A percentile compares a stretch with the other conserved stretches of the same genome.
Evolutionary conservation across 1,140 invertebrate species (phyloP).

Genomic region (Hycleus cichorii): DNA sequence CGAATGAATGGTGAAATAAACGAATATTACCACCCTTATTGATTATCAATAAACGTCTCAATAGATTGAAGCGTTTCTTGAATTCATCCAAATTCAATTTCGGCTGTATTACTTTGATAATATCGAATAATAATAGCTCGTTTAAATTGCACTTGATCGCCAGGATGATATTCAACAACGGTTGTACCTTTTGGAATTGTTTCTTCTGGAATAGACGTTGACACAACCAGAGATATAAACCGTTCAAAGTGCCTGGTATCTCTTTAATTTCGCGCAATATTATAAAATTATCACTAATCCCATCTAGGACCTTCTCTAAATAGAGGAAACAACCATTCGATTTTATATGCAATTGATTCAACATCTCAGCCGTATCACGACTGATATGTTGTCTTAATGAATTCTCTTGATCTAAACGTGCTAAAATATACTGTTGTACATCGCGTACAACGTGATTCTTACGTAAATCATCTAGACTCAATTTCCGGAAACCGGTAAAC

Average conservation of each 20-base stretch:
- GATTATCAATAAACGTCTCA: constrained; percentile 63
- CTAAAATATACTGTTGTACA: constrained; percentile 91
- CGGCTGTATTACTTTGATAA: constrained; percentile 73
- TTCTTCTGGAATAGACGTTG: constrained; percentile 85
- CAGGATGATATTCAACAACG: constrained; percentile 79
- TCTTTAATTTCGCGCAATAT: constrained; percentile 76
- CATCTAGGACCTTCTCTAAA: constrained; percentile 86
- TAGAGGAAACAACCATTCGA: constrained; percentile 94
- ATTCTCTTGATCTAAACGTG: constrained; percentile 77
- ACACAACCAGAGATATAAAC: constrained; percentile 90
- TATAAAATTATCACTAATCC: constrained; percentile 88
- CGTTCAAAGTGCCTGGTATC: constrained; percentile 92
- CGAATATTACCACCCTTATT: constrained; percentile 59
- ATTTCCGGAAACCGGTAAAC: constrained; percentile 92
- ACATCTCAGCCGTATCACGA: constrained; percentile 82
- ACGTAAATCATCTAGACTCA: constrained; percentile 81
- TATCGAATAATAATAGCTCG: constrained; percentile 70
- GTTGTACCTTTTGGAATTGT: constrained; percentile 78
- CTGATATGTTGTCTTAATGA: constrained; percentile 71
- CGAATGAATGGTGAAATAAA: constrained; percentile 86
- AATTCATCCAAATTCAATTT: constrained; percentile 79
- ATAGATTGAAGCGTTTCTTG: constrained; percentile 67
- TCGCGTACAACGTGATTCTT: constrained; percentile 85
- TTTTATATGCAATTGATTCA: constrained; percentile 94
- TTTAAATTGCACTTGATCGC: constrained; percentile 79